Percentiles rank a stretch among this genome's conserved stretches.
These are phyloP conservation scores for Eunapius fragilis DNA, from an alignment of 37 sponge, comb jelly and placozoan genomes.

Conservation along the genomic window DNA sequence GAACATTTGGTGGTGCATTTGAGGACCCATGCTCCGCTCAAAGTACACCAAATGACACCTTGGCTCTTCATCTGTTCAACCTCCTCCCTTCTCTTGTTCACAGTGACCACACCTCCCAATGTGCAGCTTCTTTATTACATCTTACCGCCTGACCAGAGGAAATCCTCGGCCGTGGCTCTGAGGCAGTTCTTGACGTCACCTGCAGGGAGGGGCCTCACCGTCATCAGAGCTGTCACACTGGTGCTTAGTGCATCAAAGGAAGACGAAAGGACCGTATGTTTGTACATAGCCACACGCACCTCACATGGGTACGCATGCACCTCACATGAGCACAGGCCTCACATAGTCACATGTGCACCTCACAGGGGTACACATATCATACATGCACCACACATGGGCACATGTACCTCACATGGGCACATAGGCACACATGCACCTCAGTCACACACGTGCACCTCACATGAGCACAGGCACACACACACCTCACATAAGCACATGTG, in stretches of 20 bases:
- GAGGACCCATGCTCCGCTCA: slow-evolving; percentile 34
- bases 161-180: slow-evolving; percentile 58
- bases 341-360: slow-evolving; percentile 9
- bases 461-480: neutral
- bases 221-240: slow-evolving; percentile 1
- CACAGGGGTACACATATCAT: too few species aligned
- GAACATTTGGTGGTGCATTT: slow-evolving; percentile 51
- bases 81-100: neutral
- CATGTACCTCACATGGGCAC: slow-evolving; percentile 47
- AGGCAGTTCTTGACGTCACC: neutral
- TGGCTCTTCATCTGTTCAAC: neutral
- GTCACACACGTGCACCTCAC: neutral
- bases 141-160: slow-evolving; percentile 15
- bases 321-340: slow-evolving; percentile 29
- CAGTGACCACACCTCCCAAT: neutral
- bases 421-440: slow-evolving; percentile 30
- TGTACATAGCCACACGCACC: slow-evolving; percentile 39
- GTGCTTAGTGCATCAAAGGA: neutral
- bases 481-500: neutral
- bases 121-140: neutral
- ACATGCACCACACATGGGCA: slow-evolving; percentile 30
- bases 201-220: slow-evolving; percentile 14
- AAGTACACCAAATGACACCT: neutral
- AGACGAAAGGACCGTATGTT: slow-evolving; percentile 51
- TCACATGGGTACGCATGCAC: slow-evolving; percentile 1